These are phyloP conservation scores for Sebastes miniatus DNA, from an alignment of 2,797 vertebrate genomes.

Conservation along the genomic window DNA sequence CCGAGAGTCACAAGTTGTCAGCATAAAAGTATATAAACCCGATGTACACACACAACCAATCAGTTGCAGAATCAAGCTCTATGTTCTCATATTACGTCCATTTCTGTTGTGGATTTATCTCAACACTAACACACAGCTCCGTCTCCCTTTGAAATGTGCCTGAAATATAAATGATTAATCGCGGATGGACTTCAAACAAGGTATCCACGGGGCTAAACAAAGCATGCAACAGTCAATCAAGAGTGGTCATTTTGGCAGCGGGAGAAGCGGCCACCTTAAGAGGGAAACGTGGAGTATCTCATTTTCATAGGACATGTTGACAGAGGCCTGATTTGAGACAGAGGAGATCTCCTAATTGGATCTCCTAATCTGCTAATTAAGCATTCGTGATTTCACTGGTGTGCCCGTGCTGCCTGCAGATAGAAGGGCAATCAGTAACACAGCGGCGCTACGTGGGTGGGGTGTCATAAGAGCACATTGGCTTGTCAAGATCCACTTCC, in stretches of 20 bases:
- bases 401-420: conserved; percentile 60
- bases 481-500: conserved; percentile 75
- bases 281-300: conserved; percentile 60
- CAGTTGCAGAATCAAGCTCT: not conserved
- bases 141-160: conserved; percentile 21
- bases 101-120: not conserved
- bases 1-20: not conserved
- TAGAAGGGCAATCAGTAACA: conserved; percentile 70
- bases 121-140: conserved; percentile 6
- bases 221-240: conserved; percentile 53
- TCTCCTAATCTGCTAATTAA: conserved; percentile 86
- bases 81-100: not conserved
- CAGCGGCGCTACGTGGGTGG: conserved; percentile 58
- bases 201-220: conserved; percentile 57
- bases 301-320: conserved; percentile 77
- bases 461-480: conserved; percentile 69
- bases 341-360: conserved; percentile 85
- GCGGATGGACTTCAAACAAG: conserved; percentile 17
- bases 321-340: conserved; percentile 71
- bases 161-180: conserved; percentile 26
- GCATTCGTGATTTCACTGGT: conserved; percentile 75
- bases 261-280: conserved; percentile 49
- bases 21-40: not conserved
- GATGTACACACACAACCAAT: not conserved
- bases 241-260: conserved; percentile 53